Evolutionary conservation across 2,113 vertebrate species (phyloP).

Genomic region (Eubucco bourcierii): DNA sequence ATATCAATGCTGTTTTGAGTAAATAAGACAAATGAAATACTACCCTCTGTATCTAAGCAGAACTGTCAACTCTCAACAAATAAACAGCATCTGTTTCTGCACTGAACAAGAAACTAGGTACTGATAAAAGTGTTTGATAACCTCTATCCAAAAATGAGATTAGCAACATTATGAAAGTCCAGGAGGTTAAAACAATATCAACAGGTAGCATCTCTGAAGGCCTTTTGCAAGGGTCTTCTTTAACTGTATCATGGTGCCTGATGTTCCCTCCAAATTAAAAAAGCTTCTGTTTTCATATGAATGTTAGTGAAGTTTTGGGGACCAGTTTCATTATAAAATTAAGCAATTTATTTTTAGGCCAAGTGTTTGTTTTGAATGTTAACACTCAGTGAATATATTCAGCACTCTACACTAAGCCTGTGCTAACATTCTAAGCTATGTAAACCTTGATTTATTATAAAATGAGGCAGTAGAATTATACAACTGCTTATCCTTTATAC

Average conservation of each 20-base stretch:
- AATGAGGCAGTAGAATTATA: neutral
- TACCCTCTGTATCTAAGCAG: neutral
- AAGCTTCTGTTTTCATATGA: neutral
- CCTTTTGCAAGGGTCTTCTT: neutral
- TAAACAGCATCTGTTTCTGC: neutral
- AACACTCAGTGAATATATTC: neutral
- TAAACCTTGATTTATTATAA: neutral
- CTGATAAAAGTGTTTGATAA: neutral
- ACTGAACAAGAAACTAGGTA: neutral
- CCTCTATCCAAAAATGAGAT: neutral
- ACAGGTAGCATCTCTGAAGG: neutral
- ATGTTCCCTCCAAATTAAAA: neutral
- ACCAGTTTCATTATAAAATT: neutral
- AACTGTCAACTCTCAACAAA: neutral
- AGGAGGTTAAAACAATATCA: neutral
- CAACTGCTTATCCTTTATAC: neutral
- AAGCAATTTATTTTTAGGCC: neutral
- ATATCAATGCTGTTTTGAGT: constrained; percentile 11
- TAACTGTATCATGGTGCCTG: neutral
- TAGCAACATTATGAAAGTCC: neutral
- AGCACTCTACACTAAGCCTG: neutral
- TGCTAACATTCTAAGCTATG: neutral
- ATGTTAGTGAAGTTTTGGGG: neutral
- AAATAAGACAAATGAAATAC: neutral
- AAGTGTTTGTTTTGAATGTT: neutral